These are phyloP conservation scores for Lasioglossum morio DNA, from an alignment of 2,888 invertebrate genomes.

Conservation along the genomic window DNA sequence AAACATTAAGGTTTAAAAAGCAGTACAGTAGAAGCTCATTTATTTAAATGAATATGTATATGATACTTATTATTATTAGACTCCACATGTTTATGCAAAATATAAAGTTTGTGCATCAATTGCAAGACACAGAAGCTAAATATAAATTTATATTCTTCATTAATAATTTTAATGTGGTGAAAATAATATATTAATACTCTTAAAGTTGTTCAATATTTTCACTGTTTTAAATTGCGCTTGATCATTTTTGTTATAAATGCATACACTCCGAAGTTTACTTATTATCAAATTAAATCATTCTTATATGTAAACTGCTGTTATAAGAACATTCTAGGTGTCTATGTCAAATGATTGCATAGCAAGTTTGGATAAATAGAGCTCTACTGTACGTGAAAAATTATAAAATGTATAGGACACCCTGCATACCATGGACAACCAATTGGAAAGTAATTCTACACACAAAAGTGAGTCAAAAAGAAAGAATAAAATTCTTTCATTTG, in stretches of 20 bases:
- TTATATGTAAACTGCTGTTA: neutral
- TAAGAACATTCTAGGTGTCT: neutral
- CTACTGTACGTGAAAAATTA: conserved; percentile 1
- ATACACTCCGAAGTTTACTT: neutral
- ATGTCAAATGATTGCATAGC: neutral
- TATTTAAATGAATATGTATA: neutral
- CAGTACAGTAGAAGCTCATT: neutral
- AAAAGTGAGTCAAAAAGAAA: neutral
- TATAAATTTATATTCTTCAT: too few species aligned
- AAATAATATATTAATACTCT: too few species aligned
- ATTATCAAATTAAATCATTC: neutral
- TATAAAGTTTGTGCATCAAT: too few species aligned
- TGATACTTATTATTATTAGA: neutral
- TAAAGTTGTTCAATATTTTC: too few species aligned
- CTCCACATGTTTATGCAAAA: too few species aligned
- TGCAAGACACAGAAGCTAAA: too few species aligned
- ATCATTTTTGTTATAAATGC: too few species aligned
- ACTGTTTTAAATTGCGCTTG: too few species aligned
- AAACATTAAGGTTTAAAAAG: conserved; percentile 23
- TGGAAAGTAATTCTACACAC: neutral
- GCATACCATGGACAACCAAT: neutral
- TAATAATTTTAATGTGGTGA: too few species aligned
- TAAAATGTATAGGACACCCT: neutral
- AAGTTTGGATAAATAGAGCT: neutral
- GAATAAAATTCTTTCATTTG: too few species aligned